Percentiles rank a stretch among this genome's conserved stretches.
Conservation (phyloP, 1,140 invertebrate species). For the Campodea augens region DNA sequence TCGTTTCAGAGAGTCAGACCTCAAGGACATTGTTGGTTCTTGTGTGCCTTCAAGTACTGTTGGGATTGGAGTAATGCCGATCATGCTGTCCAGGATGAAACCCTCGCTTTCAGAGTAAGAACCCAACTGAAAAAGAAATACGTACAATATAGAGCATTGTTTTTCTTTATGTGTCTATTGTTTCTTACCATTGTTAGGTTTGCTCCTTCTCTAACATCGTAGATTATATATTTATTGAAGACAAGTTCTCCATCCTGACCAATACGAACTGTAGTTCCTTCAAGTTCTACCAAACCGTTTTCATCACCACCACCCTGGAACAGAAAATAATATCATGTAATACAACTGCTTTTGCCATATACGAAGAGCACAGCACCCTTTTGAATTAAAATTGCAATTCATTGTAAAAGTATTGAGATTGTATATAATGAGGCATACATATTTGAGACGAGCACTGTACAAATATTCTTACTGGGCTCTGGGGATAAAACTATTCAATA, state of each 20-base stretch:
- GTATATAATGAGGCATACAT: too few species aligned
- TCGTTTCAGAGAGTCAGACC: not conserved
- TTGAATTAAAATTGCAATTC: too few species aligned
- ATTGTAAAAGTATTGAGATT: too few species aligned
- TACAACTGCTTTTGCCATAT: too few species aligned
- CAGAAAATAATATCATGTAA: too few species aligned
- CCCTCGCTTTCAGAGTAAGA: constrained; percentile 19
- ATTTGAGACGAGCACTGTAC: too few species aligned
- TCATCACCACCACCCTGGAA: too few species aligned
- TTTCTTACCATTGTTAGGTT: constrained; percentile 13
- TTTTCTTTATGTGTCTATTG: not conserved
- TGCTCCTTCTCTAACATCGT: constrained; percentile 11
- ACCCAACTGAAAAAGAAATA: constrained; percentile 15
- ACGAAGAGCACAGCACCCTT: too few species aligned
- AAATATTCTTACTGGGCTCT: too few species aligned
- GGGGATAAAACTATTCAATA: too few species aligned
- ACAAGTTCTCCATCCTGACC: constrained; percentile 16
- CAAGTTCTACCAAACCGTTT: constrained; percentile 12
- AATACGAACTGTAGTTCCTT: constrained; percentile 14
- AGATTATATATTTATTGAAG: constrained; percentile 15
- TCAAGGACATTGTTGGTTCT: not conserved
- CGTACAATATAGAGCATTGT: not conserved
- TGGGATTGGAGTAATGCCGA: not conserved
- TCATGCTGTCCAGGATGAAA: constrained; percentile 14
- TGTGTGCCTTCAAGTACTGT: not conserved